A percentile compares a stretch with the other conserved stretches of the same genome.
Evolutionary conservation across 1,140 invertebrate species (phyloP).

Genomic region (Bursaphelenchus mucronatus): DNA sequence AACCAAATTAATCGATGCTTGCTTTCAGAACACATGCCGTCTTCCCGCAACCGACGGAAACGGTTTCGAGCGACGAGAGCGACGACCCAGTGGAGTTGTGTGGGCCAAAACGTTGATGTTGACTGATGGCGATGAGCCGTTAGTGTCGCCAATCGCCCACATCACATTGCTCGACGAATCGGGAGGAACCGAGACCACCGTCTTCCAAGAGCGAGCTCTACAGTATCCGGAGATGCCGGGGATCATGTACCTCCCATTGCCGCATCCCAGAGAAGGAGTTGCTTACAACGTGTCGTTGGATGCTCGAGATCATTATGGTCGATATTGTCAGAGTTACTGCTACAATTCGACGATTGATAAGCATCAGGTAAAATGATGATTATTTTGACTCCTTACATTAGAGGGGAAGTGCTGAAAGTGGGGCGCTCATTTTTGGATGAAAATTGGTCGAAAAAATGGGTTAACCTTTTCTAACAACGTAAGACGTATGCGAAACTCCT

Average conservation of each 20-base stretch:
- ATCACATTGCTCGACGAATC: slow-evolving; percentile 42
- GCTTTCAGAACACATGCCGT: slow-evolving; percentile 39
- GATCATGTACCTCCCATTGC: slow-evolving; percentile 54
- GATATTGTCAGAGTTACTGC: slow-evolving; percentile 59
- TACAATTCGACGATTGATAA: slow-evolving; percentile 49
- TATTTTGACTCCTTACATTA: too few relatives aligned
- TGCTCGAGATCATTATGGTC: slow-evolving; percentile 54
- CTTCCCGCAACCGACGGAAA: slow-evolving; percentile 50
- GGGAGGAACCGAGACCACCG: slow-evolving; percentile 29
- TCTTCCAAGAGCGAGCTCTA: slow-evolving; percentile 40
- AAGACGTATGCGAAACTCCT: too few relatives aligned
- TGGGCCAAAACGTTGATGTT: slow-evolving; percentile 58
- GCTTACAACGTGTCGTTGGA: slow-evolving; percentile 46
- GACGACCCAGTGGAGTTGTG: slow-evolving; percentile 38
- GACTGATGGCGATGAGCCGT: slow-evolving; percentile 38
- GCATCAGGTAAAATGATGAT: slow-evolving; percentile 46
- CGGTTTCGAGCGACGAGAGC: slow-evolving; percentile 35
- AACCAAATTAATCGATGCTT: not conserved
- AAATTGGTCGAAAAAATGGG: too few relatives aligned
- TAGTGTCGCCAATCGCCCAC: slow-evolving; percentile 50
- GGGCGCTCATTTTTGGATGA: too few relatives aligned
- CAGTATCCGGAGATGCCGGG: slow-evolving; percentile 55
- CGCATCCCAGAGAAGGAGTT: slow-evolving; percentile 44
- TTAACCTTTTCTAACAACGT: too few relatives aligned
- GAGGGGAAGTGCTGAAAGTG: too few relatives aligned